These are phyloP conservation scores for Charanyca ferruginea DNA, from an alignment of 2,888 invertebrate species.

Conservation along the genomic window DNA sequence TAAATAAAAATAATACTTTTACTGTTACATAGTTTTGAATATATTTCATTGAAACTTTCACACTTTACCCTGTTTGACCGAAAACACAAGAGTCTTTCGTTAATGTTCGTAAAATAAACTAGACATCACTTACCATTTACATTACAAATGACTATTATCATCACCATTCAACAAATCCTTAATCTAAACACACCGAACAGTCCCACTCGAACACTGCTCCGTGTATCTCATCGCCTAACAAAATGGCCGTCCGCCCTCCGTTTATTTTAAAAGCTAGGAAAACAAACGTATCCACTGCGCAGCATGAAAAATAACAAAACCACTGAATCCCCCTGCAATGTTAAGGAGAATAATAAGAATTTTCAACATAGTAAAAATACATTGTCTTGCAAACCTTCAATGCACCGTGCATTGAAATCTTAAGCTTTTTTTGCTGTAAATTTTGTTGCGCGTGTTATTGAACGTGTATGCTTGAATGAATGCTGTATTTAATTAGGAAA, in stretches of 20 bases:
- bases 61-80: no score
- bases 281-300: slow-evolving; percentile 66
- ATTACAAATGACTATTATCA: slow-evolving; percentile 20
- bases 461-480: not conserved
- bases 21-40: no score
- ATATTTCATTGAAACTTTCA: no score
- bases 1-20: no score
- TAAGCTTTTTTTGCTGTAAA: slow-evolving; percentile 19
- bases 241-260: slow-evolving; percentile 55
- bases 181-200: slow-evolving; percentile 17
- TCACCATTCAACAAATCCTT: not conserved
- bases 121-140: not conserved
- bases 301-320: slow-evolving; percentile 69
- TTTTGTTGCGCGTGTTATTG: slow-evolving; percentile 23
- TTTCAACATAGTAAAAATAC: slow-evolving; percentile 65
- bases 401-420: slow-evolving; percentile 54
- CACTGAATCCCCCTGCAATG: slow-evolving; percentile 61
- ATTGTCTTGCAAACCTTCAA: slow-evolving; percentile 58
- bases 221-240: slow-evolving; percentile 44
- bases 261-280: slow-evolving; percentile 68
- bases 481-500: not conserved
- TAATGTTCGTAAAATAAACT: slow-evolving; percentile 17
- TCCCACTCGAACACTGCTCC: slow-evolving; percentile 24
- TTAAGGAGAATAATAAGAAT: slow-evolving; percentile 71
- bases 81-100: not conserved